Conservation (phyloP, 1,140 invertebrate species). For the Adelges cooleyi region DNA sequence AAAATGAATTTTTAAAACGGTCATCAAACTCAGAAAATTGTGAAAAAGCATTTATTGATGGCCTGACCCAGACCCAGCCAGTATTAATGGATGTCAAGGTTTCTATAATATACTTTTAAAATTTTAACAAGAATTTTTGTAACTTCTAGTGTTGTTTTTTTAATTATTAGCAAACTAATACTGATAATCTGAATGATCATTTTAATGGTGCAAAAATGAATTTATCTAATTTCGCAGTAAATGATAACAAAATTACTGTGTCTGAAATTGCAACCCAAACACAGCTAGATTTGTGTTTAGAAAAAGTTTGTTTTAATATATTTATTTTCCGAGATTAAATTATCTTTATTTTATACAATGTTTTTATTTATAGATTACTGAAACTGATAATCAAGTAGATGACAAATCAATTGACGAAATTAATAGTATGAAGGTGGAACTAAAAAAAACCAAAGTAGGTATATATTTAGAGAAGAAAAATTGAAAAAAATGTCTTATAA, state of each 20-base stretch:
- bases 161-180: constrained; percentile 14
- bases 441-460: constrained; percentile 18
- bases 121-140: neutral
- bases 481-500: no score
- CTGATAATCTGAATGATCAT: neutral
- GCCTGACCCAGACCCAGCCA: constrained; percentile 2
- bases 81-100: neutral
- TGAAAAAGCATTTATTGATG: neutral
- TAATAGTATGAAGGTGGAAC: neutral
- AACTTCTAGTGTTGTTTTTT: neutral
- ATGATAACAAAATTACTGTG: neutral
- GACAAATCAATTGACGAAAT: neutral
- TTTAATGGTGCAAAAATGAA: neutral
- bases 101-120: no score
- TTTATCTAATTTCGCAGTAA: no score
- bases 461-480: no score
- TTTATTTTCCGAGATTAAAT: neutral
- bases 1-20: constrained; percentile 34
- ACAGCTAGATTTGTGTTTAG: neutral
- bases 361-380: constrained; percentile 8
- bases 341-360: neutral
- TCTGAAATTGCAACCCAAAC: neutral
- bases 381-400: neutral
- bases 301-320: neutral
- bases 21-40: neutral